phyloP scores from a whole-genome alignment of 2,797 vertebrate genomes.

The Hydrolagus colliei region DNA sequence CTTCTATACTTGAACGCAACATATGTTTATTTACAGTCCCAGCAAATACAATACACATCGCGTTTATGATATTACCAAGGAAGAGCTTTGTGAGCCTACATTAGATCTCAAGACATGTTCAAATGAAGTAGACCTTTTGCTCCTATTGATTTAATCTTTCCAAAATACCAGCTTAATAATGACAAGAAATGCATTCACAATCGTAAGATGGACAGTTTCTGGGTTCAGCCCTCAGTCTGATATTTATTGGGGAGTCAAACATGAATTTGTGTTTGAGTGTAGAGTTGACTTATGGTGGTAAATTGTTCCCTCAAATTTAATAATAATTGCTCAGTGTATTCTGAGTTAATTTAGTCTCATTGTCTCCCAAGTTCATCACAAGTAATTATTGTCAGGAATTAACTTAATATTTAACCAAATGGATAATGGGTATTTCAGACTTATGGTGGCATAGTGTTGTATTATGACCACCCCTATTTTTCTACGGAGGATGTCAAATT shows the following conservation, averaged over 20 bases:
- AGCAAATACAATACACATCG: background rate
- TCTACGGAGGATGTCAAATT: background rate
- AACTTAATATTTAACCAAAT: too few species aligned
- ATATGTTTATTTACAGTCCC: background rate
- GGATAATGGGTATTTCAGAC: background rate
- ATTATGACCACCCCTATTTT: background rate
- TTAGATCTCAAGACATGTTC: too few species aligned
- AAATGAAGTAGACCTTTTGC: too few species aligned
- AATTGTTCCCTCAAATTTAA: background rate
- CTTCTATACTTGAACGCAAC: background rate
- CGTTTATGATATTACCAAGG: background rate
- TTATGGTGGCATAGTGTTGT: background rate
- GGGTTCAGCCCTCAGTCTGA: background rate
- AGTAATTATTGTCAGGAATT: too few species aligned
- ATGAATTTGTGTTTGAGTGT: background rate
- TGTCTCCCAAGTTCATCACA: too few species aligned
- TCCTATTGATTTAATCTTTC: too few species aligned
- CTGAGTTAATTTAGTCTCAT: too few species aligned
- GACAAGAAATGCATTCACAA: background rate
- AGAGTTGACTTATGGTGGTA: background rate
- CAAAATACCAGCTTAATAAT: too few species aligned
- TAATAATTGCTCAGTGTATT: too few species aligned
- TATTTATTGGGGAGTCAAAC: background rate
- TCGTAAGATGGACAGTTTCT: background rate
- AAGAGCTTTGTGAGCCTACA: too few species aligned